Conservation (phyloP, 2,888 invertebrate genomes). For the Syrphus vitripennis region DNA sequence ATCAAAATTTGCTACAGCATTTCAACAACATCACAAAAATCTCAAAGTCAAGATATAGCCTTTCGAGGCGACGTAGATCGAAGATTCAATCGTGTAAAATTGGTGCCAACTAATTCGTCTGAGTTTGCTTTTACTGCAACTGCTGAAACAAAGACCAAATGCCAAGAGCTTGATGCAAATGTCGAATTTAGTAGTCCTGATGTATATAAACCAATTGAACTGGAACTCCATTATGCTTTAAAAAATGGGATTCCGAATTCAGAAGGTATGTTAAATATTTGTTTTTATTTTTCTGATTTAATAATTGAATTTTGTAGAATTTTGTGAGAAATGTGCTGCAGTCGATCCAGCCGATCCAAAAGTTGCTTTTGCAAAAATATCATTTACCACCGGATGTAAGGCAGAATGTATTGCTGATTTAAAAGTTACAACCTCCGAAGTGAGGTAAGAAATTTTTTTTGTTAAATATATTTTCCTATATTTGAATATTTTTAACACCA, state of each 20-base stretch:
- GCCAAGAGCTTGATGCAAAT: conserved; percentile 76
- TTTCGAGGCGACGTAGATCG: conserved; percentile 77
- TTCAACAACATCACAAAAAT: conserved; percentile 74
- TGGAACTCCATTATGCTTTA: conserved; percentile 79
- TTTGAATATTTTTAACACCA: neutral
- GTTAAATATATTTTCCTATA: neutral
- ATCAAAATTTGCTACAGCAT: conserved; percentile 78
- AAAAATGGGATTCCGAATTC: conserved; percentile 78
- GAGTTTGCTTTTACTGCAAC: conserved; percentile 77
- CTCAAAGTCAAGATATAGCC: conserved; percentile 76
- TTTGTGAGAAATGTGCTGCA: conserved; percentile 80
- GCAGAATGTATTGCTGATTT: conserved; percentile 80
- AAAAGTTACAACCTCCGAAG: conserved; percentile 75
- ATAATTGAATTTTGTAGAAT: no score
- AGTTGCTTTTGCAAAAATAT: conserved; percentile 77
- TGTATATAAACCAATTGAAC: conserved; percentile 80
- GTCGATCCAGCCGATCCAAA: conserved; percentile 79
- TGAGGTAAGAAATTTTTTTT: conserved; percentile 73
- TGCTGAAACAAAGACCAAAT: conserved; percentile 75
- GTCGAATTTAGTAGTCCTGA: conserved; percentile 79
- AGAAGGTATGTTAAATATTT: conserved; percentile 74
- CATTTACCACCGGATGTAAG: conserved; percentile 80
- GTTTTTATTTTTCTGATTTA: neutral
- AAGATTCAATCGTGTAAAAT: conserved; percentile 78
- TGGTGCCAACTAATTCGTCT: conserved; percentile 75